Evolutionary conservation across 2,113 vertebrate species (phyloP).

Genomic region (Paraplagusia blochii): DNA sequence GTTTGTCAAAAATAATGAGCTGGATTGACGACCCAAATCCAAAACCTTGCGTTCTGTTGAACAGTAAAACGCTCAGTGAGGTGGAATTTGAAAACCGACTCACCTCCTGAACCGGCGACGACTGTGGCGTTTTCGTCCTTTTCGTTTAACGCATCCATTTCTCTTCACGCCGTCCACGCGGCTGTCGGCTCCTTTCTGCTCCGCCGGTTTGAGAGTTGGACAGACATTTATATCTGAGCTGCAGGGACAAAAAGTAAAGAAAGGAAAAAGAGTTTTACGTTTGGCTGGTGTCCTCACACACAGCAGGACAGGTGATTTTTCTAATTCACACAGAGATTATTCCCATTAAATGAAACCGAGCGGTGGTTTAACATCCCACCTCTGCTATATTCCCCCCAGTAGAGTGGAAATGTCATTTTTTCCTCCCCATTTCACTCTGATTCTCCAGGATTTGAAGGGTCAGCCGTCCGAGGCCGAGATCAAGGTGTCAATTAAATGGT

Average conservation of each 20-base stretch:
- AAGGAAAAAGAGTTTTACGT: not conserved
- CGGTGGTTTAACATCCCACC: not conserved
- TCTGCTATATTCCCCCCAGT: slow-evolving; percentile 23
- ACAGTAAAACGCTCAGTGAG: too few species aligned
- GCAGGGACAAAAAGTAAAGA: slow-evolving; percentile 7
- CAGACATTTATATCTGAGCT: slow-evolving; percentile 70
- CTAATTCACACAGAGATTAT: slow-evolving; percentile 13
- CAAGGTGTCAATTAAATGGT: slow-evolving; percentile 64
- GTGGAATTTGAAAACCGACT: slow-evolving; percentile 28
- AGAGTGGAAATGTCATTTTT: slow-evolving; percentile 42
- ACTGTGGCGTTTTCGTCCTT: slow-evolving; percentile 65
- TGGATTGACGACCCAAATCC: too few species aligned
- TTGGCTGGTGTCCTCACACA: too few species aligned
- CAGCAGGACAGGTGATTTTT: slow-evolving; percentile 19
- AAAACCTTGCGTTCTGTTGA: too few species aligned
- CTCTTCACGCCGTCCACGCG: slow-evolving; percentile 53
- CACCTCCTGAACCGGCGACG: slow-evolving; percentile 77
- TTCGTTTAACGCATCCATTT: slow-evolving; percentile 74
- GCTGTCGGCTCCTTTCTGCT: slow-evolving; percentile 56
- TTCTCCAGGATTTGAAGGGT: slow-evolving; percentile 52
- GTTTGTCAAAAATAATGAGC: too few species aligned
- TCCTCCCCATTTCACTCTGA: slow-evolving; percentile 52
- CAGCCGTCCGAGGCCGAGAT: slow-evolving; percentile 61
- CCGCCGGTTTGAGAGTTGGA: slow-evolving; percentile 57
- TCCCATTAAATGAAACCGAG: slow-evolving; percentile 5